These are phyloP conservation scores for Amphilophus citrinellus DNA, from an alignment of 2,113 vertebrate genomes.

Conservation along the genomic window DNA sequence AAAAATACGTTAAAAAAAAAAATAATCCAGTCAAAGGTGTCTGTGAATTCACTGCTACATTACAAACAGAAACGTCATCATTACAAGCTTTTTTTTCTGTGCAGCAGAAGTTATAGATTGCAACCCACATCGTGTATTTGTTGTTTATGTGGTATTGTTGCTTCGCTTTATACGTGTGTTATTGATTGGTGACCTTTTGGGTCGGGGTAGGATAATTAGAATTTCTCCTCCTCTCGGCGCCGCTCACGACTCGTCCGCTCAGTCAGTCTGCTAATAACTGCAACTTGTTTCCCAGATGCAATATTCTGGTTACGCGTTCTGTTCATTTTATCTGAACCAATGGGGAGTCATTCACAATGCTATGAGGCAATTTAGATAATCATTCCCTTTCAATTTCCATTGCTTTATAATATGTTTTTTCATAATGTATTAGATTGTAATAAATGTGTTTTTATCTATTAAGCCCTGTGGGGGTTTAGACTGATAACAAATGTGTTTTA, in stretches of 20 bases:
- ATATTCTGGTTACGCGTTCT: conserved; percentile 29
- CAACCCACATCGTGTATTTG: background rate
- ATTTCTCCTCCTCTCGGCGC: background rate
- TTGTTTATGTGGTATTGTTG: background rate
- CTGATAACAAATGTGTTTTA: conserved; percentile 54
- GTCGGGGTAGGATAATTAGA: conserved; percentile 17
- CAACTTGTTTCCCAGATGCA: background rate
- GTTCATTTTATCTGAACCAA: conserved; percentile 46
- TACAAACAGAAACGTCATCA: background rate
- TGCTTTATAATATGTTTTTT: conserved; percentile 63
- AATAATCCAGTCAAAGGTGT: background rate
- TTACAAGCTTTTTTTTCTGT: background rate
- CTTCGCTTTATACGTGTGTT: background rate
- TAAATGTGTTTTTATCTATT: conserved; percentile 68
- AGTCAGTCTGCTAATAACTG: conserved; percentile 6
- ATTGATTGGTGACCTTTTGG: conserved; percentile 47
- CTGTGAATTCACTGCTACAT: background rate
- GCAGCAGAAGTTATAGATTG: background rate
- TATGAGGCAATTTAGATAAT: conserved; percentile 65
- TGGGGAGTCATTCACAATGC: conserved; percentile 39
- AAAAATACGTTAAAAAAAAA: too few species aligned
- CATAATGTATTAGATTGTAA: conserved; percentile 57
- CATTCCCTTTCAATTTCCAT: conserved; percentile 53
- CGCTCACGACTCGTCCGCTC: background rate
- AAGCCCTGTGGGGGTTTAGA: conserved; percentile 40